Evolutionary conservation across 37 sponge, comb jelly and placozoan species (phyloP).

Genomic region (Spongia lamella): DNA sequence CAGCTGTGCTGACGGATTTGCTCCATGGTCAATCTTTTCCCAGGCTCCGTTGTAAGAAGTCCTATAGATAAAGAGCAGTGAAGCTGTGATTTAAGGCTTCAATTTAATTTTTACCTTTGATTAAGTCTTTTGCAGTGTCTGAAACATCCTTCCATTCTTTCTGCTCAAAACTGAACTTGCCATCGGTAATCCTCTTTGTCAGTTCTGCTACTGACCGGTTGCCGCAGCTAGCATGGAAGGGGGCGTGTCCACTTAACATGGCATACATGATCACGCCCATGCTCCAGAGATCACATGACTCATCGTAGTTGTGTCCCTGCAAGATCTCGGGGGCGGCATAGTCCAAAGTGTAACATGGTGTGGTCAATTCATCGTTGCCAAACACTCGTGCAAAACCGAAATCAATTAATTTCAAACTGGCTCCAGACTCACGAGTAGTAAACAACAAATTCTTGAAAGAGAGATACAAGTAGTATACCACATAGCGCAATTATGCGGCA

Average conservation of each 20-base stretch:
- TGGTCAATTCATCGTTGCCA: slow-evolving; percentile 68
- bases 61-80: too few relatives aligned
- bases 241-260: slow-evolving; percentile 89
- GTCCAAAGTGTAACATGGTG: slow-evolving; percentile 91
- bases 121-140: slow-evolving; percentile 67
- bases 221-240: slow-evolving; percentile 58
- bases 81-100: too few relatives aligned
- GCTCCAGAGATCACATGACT: slow-evolving; percentile 96
- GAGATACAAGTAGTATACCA: neutral
- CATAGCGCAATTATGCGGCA: neutral
- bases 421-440: slow-evolving; percentile 33
- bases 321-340: slow-evolving; percentile 99
- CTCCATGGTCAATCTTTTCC: too few relatives aligned
- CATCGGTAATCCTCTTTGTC: slow-evolving; percentile 67
- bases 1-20: too few relatives aligned
- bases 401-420: slow-evolving; percentile 78
- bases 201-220: slow-evolving; percentile 50
- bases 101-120: too few relatives aligned
- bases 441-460: slow-evolving; percentile 78
- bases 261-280: slow-evolving; percentile 96
- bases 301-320: slow-evolving; percentile 62
- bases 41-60: slow-evolving; percentile 2
- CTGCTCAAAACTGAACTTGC: slow-evolving; percentile 60
- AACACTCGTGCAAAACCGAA: slow-evolving; percentile 91
- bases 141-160: slow-evolving; percentile 79